Evolutionary conservation across 2,888 invertebrate genomes (phyloP).

Genomic region (Bembecia ichneumoniformis): DNA sequence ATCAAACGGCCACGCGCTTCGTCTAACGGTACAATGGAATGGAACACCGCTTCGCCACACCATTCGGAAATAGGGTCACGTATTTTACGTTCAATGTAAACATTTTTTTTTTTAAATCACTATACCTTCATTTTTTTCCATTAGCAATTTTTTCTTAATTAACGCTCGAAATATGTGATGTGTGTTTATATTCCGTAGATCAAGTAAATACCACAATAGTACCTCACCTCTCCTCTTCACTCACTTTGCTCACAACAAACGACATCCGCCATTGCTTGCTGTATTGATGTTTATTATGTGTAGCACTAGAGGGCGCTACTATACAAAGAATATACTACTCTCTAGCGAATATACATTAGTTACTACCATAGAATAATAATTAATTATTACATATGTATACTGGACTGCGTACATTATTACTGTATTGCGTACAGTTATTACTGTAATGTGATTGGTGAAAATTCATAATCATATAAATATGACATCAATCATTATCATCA

Average conservation of each 20-base stretch:
- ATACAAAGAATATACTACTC: no score
- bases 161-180: background rate
- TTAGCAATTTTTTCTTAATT: background rate
- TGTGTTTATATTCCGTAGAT: background rate
- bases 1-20: slow-evolving; percentile 56
- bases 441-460: slow-evolving; percentile 31
- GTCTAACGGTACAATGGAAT: slow-evolving; percentile 57
- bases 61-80: slow-evolving; percentile 61
- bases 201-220: no score
- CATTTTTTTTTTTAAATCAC: slow-evolving; percentile 21
- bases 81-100: slow-evolving; percentile 44
- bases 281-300: slow-evolving; percentile 29
- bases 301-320: slow-evolving; percentile 49
- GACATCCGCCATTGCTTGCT: slow-evolving; percentile 58
- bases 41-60: slow-evolving; percentile 45
- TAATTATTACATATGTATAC: no score
- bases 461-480: background rate
- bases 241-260: slow-evolving; percentile 45
- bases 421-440: no score
- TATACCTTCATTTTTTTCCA: slow-evolving; percentile 24
- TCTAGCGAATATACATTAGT: no score
- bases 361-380: no score
- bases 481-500: no score
- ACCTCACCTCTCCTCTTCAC: no score
- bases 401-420: no score